phyloP scores from a whole-genome alignment of 2,888 invertebrate genomes.

The Reticulitermes lucifugus region DNA sequence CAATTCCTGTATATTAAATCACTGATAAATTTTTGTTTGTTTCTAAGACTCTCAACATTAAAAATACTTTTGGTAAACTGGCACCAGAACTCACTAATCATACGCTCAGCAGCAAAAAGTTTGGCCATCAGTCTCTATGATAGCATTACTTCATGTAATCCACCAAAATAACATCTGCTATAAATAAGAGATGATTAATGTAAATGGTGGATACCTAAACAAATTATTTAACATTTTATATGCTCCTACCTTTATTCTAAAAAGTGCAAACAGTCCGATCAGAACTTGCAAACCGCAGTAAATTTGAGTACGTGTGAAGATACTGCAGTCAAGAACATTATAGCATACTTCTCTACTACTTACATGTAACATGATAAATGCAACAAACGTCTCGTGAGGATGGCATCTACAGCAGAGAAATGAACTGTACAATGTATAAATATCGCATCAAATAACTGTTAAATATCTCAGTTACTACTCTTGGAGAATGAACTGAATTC shows the following conservation, averaged over 20 bases:
- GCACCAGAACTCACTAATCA: neutral
- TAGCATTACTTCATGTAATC: neutral
- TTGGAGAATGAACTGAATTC: neutral
- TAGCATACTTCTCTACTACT: neutral
- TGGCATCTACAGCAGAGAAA: neutral
- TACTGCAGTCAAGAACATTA: neutral
- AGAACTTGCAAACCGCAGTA: neutral
- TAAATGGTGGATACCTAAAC: neutral
- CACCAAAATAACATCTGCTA: neutral
- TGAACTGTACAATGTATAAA: constrained; percentile 29
- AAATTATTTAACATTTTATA: neutral
- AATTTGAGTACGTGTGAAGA: neutral
- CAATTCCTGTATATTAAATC: too few relatives aligned
- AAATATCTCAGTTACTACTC: neutral
- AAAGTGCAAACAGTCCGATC: neutral
- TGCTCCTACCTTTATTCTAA: neutral
- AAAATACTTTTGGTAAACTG: neutral
- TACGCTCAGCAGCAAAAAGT: neutral
- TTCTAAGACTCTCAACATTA: too few relatives aligned
- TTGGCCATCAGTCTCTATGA: neutral
- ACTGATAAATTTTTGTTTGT: too few relatives aligned
- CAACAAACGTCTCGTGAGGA: constrained; percentile 1
- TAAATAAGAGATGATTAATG: neutral
- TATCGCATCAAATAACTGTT: neutral
- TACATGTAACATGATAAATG: constrained; percentile 21